Conservation (phyloP, 2,797 vertebrate genomes). For the Emys orbicularis region DNA sequence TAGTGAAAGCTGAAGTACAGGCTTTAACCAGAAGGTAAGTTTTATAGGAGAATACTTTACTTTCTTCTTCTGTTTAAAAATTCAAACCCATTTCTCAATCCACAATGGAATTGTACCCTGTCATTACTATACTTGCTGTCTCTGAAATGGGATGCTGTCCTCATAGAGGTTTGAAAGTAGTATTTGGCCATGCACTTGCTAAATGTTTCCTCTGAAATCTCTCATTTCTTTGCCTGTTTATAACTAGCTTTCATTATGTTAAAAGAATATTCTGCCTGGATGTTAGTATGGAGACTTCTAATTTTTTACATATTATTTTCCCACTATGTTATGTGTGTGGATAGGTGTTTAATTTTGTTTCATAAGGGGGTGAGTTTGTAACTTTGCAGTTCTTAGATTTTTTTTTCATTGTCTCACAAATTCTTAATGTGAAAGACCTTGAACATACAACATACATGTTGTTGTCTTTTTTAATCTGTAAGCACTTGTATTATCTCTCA, state of each 20-base stretch:
- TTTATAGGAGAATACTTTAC: slow-evolving; percentile 4
- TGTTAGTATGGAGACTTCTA: not conserved
- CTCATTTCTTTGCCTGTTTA: not conserved
- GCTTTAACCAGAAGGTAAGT: slow-evolving; percentile 82
- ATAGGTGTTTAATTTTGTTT: slow-evolving; percentile 4
- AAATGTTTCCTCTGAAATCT: not conserved
- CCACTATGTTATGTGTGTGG: not conserved
- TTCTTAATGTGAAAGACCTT: slow-evolving; percentile 6
- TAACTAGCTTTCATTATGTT: not conserved
- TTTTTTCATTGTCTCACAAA: slow-evolving; percentile 1
- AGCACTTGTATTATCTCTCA: not conserved
- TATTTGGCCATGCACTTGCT: not conserved
- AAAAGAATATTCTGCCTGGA: not conserved
- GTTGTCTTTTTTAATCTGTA: not conserved
- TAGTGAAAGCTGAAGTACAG: slow-evolving; percentile 91
- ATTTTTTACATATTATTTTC: slow-evolving; percentile 1
- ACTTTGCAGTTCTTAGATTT: not conserved
- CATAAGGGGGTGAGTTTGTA: not conserved
- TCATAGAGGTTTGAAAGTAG: not conserved
- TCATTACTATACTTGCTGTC: not conserved
- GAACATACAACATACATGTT: not conserved
- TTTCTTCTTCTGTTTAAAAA: not conserved
- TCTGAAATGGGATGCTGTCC: not conserved
- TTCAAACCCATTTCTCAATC: not conserved
- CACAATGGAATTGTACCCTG: not conserved